Base-by-base conservation (phyloP, 2,113 vertebrate species). In the Hippocampus guttulatus region DNA sequence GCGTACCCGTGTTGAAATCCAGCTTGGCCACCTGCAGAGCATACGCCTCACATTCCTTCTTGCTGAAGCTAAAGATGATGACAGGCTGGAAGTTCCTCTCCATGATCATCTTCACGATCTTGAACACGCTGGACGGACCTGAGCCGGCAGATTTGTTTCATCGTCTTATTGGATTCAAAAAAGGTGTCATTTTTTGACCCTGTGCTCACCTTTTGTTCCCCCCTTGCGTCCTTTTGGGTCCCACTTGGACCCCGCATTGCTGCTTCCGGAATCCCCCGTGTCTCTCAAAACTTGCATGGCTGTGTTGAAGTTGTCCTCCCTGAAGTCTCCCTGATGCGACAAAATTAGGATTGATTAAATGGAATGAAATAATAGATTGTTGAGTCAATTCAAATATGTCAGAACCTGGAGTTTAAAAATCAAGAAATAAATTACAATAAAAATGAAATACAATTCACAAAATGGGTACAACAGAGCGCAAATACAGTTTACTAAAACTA, bases 61-160 rank as follows among this genome's bases (percentile, higher is more conserved):
- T 99, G 85, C 97, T 99, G 90, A 99, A 99, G 86, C 97, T 99
- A 86, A 99, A 98, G 81, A 99, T 99, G 84, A 99, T 99, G 51
- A 99, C 97, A 2, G 97, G 97, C 75, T 98, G 97, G 87, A 99
- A 99, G 91, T 98, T 99, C 74, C 96, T 95, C 91, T 99, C 97
- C 96, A 98, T 99, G 69, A 99, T 99, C 97, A 99, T 99, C 89
- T 99, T 99, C 63, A 99, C 97, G 72, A 99, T 99, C 84, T 99
- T 99, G 84, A 98, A 99, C 40, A 99, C 97, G 66, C 96, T 99
- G 65, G 96, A 98, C 18, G 96, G 96, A 62, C 97, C 97, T 98
- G 68, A 75, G 57, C 80, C 82, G 40, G 69, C 9, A 12, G 1
- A 54, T 5, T 11, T 16, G 27, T 14, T 21, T 47, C 25, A 5